These are phyloP conservation scores for Microplitis demolitor DNA, from an alignment of 1,140 invertebrate species.

Conservation along the genomic window DNA sequence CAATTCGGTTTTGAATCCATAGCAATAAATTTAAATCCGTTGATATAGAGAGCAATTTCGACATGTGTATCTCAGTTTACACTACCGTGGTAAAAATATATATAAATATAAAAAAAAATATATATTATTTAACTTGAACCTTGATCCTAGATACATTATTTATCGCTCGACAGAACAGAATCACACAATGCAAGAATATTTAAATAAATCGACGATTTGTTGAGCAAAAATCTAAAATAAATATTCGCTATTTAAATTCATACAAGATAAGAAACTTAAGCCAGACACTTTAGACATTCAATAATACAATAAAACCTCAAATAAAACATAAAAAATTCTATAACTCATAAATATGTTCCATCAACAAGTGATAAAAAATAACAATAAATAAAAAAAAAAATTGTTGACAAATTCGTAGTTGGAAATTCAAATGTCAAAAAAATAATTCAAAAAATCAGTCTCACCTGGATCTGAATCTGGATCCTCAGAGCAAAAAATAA, in stretches of 20 bases:
- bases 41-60: too few relatives aligned
- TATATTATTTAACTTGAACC: conserved; percentile 40
- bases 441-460: not conserved
- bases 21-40: too few relatives aligned
- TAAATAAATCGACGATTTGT: not conserved
- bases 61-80: too few relatives aligned
- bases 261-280: not conserved
- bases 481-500: too few relatives aligned
- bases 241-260: not conserved
- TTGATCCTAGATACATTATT: conserved; percentile 42
- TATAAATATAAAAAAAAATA: conserved; percentile 21
- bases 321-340: too few relatives aligned
- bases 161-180: conserved; percentile 16
- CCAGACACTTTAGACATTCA: too few relatives aligned
- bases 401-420: not conserved
- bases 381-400: not conserved
- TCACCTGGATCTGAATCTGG: too few relatives aligned
- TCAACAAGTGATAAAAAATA: not conserved
- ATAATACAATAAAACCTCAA: too few relatives aligned
- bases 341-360: too few relatives aligned
- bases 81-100: not conserved
- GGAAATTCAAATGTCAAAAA: not conserved
- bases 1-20: too few relatives aligned
- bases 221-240: not conserved
- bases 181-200: not conserved